phyloP scores from a whole-genome alignment of 2,113 vertebrate species.

The Xiphias gladius region DNA sequence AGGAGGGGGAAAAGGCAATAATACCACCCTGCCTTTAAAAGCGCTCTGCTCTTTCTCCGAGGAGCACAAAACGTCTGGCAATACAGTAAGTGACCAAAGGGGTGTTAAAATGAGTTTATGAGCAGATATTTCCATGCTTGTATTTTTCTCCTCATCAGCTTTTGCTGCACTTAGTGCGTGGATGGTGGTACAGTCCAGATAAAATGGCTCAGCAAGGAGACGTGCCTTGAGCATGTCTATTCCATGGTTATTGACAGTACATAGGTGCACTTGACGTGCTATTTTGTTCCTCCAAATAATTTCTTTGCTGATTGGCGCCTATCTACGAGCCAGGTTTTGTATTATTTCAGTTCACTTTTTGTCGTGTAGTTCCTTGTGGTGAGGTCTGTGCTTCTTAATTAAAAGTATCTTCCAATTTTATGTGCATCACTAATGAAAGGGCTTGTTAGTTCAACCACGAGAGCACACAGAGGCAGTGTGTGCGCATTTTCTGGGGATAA shows the following conservation, averaged over 20 bases:
- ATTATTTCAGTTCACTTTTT: slow-evolving; percentile 1
- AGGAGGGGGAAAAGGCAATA: slow-evolving; percentile 18
- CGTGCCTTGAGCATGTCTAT: neutral
- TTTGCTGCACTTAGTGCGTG: slow-evolving; percentile 57
- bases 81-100: slow-evolving; percentile 66
- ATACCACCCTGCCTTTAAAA: slow-evolving; percentile 57
- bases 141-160: slow-evolving; percentile 49
- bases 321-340: neutral
- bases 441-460: neutral
- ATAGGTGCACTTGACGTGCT: neutral
- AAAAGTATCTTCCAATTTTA: neutral
- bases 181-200: slow-evolving; percentile 46
- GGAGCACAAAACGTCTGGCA: slow-evolving; percentile 68
- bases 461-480: neutral
- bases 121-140: slow-evolving; percentile 77
- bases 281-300: slow-evolving; percentile 31
- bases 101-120: slow-evolving; percentile 64
- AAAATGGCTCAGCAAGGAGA: slow-evolving; percentile 29
- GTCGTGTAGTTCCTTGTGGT: neutral
- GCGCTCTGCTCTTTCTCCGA: slow-evolving; percentile 71
- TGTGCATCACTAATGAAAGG: slow-evolving; percentile 2
- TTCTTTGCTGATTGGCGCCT: neutral
- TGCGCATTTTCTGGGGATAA: neutral
- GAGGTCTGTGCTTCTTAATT: neutral
- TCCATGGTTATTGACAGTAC: neutral